A percentile compares a stretch with the other conserved stretches of the same genome.
Evolutionary conservation across 2,888 invertebrate species (phyloP).

Genomic region (Nomada ferruginata): DNA sequence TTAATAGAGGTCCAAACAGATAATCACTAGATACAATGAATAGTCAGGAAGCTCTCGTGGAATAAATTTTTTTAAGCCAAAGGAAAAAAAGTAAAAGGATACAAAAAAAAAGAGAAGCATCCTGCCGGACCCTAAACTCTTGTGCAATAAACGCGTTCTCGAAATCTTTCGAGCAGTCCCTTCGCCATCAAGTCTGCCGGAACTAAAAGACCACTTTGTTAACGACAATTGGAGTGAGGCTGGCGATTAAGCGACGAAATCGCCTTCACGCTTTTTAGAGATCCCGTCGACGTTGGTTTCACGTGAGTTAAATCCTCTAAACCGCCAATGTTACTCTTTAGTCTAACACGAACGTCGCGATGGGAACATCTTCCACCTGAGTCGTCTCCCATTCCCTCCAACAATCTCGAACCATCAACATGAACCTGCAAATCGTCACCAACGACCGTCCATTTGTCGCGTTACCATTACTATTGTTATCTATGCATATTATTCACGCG

Average conservation of each 20-base stretch:
- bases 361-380: constrained; percentile 33
- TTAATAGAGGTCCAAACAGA: no score
- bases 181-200: constrained; percentile 43
- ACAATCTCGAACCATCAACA: not conserved
- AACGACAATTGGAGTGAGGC: constrained; percentile 74
- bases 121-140: not conserved
- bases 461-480: not conserved
- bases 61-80: no score
- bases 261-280: constrained; percentile 80
- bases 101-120: not conserved
- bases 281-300: constrained; percentile 31
- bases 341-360: constrained; percentile 61
- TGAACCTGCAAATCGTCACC: not conserved
- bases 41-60: no score
- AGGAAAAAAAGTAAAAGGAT: no score
- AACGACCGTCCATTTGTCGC: not conserved
- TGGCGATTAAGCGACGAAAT: constrained; percentile 69
- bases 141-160: not conserved
- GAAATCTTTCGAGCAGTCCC: not conserved
- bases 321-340: constrained; percentile 67
- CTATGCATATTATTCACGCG: not conserved
- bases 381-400: not conserved
- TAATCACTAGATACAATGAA: no score
- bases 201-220: constrained; percentile 73
- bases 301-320: constrained; percentile 72